Percentiles rank a stretch among this genome's conserved stretches.
These are phyloP conservation scores for Drosophila aff. DNA, from an alignment of 1,140 invertebrate genomes.

Conservation along the genomic window DNA sequence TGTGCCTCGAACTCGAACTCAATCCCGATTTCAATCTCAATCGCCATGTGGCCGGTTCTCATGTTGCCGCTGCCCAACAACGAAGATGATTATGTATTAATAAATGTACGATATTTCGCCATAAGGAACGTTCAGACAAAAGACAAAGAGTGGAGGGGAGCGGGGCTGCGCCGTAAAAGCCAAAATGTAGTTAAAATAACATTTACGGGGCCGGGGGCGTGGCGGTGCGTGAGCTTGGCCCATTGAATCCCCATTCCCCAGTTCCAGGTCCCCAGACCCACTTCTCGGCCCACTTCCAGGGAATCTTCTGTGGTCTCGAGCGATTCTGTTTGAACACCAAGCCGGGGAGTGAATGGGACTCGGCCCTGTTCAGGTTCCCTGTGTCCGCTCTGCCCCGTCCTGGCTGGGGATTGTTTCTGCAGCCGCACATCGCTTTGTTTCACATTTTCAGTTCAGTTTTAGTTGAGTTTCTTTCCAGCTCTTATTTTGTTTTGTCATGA, in stretches of 20 bases:
- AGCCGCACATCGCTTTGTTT: slow-evolving; percentile 57
- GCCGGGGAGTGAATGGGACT: slow-evolving; percentile 49
- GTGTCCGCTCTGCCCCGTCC: slow-evolving; percentile 10
- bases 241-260: slow-evolving; percentile 33
- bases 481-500: slow-evolving; percentile 55
- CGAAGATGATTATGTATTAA: slow-evolving; percentile 77
- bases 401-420: slow-evolving; percentile 52
- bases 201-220: slow-evolving; percentile 51
- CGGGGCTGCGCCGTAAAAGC: slow-evolving; percentile 44
- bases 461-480: slow-evolving; percentile 39
- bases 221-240: slow-evolving; percentile 38
- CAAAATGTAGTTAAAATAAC: slow-evolving; percentile 75
- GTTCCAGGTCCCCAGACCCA: background rate
- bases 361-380: slow-evolving; percentile 20
- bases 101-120: slow-evolving; percentile 73
- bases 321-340: slow-evolving; percentile 51
- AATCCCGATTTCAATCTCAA: slow-evolving; percentile 20
- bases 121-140: slow-evolving; percentile 29
- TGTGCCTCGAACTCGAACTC: slow-evolving; percentile 10
- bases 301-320: slow-evolving; percentile 51
- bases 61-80: slow-evolving; percentile 56
- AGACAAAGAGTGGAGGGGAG: slow-evolving; percentile 14
- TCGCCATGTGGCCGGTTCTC: slow-evolving; percentile 66
- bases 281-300: slow-evolving; percentile 37
- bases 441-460: slow-evolving; percentile 60